Evolutionary conservation across 2,113 vertebrate species (phyloP).

Genomic region (Podarcis cretensis): DNA sequence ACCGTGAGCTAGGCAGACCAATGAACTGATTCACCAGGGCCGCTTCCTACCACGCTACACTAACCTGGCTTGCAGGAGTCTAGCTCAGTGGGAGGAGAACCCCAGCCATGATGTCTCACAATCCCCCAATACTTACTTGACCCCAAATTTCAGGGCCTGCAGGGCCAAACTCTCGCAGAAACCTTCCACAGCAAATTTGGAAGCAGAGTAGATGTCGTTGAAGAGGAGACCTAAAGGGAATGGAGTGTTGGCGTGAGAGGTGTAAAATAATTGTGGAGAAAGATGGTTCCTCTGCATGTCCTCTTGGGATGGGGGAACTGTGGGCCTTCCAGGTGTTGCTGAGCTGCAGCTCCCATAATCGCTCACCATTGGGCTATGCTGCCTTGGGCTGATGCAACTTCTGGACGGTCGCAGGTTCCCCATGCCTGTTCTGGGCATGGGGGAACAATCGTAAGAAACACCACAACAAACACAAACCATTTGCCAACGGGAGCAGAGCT

Average conservation of each 20-base stretch:
- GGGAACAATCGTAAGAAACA: neutral
- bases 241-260: neutral
- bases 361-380: neutral
- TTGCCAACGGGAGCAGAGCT: neutral
- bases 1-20: too few relatives aligned
- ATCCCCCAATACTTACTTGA: conserved; percentile 68
- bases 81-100: neutral
- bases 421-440: neutral
- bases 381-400: neutral
- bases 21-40: neutral
- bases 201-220: conserved; percentile 75
- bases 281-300: neutral
- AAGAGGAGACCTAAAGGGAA: conserved; percentile 70
- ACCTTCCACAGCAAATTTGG: conserved; percentile 77
- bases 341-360: neutral
- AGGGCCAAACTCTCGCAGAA: conserved; percentile 78
- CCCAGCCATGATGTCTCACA: neutral
- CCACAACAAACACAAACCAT: neutral
- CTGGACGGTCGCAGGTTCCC: neutral
- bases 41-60: neutral
- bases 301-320: neutral
- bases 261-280: neutral
- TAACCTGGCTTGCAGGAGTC: neutral
- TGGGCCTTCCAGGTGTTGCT: neutral
- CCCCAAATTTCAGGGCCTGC: conserved; percentile 76